phyloP scores from a whole-genome alignment of 2,797 vertebrate species.

The Characodon lateralis region DNA sequence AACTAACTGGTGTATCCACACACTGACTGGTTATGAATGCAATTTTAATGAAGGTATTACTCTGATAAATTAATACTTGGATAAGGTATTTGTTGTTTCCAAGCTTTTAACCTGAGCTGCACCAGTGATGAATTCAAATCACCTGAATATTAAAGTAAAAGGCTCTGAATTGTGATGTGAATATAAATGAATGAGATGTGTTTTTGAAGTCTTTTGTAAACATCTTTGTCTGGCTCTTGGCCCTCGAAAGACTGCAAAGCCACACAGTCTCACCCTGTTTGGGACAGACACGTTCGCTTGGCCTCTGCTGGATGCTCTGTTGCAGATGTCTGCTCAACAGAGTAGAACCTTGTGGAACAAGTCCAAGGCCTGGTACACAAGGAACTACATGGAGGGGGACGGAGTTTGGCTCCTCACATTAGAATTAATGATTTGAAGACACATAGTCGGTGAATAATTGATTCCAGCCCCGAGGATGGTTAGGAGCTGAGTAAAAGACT shows the following conservation, averaged over 20 bases:
- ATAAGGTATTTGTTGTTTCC: conserved; percentile 35
- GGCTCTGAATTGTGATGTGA: neutral
- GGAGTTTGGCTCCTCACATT: conserved; percentile 90
- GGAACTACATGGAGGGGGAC: conserved; percentile 87
- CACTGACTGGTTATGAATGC: conserved; percentile 3
- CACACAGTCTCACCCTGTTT: conserved; percentile 29
- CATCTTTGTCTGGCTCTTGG: conserved; percentile 22
- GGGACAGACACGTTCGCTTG: conserved; percentile 6
- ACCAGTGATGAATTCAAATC: conserved; percentile 30
- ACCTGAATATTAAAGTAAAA: conserved; percentile 28
- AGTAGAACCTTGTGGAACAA: conserved; percentile 63
- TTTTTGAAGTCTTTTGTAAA: conserved; percentile 14
- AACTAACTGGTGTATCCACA: conserved; percentile 16
- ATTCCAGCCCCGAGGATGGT: conserved; percentile 98
- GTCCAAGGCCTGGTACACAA: conserved; percentile 81
- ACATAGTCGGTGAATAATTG: conserved; percentile 99
- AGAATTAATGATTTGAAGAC: conserved; percentile 99
- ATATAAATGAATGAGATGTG: neutral
- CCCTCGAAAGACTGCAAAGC: neutral
- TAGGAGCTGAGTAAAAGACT: conserved; percentile 99
- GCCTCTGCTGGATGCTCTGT: conserved; percentile 43
- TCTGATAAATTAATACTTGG: conserved; percentile 47
- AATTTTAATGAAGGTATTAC: conserved; percentile 40
- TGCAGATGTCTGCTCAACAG: conserved; percentile 55
- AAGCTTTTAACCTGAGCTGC: conserved; percentile 48